Evolutionary conservation across 2,113 vertebrate genomes (phyloP).

Genomic region (Etheostoma cragini): DNA sequence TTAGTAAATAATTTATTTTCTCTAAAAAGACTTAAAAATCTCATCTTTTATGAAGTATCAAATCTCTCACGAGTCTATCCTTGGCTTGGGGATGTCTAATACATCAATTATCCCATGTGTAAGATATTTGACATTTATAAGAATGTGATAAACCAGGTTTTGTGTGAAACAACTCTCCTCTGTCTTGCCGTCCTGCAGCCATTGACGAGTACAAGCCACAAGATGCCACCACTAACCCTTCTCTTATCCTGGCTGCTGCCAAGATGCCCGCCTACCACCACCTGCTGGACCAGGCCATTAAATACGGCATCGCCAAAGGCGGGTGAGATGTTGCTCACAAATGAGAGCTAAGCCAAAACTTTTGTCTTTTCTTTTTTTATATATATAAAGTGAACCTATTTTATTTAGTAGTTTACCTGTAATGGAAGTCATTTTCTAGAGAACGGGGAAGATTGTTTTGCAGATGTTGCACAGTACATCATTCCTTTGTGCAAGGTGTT

Average conservation of each 20-base stretch:
- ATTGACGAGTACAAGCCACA: slow-evolving; percentile 97
- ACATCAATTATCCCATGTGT: background rate
- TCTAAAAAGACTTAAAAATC: background rate
- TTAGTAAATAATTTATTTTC: too few species aligned
- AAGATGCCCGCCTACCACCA: slow-evolving; percentile 94
- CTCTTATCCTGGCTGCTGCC: slow-evolving; percentile 94
- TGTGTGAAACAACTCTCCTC: background rate
- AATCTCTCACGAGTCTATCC: background rate
- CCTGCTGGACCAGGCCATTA: slow-evolving; percentile 91
- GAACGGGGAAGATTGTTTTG: background rate
- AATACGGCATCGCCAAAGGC: slow-evolving; percentile 88
- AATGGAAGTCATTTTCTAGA: background rate
- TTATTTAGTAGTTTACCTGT: too few species aligned
- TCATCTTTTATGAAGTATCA: background rate
- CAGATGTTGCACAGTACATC: background rate
- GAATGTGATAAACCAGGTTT: background rate
- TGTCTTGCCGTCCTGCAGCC: slow-evolving; percentile 78
- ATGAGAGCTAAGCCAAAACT: background rate
- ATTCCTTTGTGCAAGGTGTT: background rate
- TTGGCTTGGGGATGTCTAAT: background rate
- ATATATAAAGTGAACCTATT: too few species aligned
- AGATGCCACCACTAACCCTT: slow-evolving; percentile 98
- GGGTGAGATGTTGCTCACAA: slow-evolving; percentile 80
- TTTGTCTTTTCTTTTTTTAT: too few species aligned
- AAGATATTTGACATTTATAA: background rate